Base-by-base conservation (phyloP, 2,888 invertebrate species). In the Lepidochitona cinerea region DNA sequence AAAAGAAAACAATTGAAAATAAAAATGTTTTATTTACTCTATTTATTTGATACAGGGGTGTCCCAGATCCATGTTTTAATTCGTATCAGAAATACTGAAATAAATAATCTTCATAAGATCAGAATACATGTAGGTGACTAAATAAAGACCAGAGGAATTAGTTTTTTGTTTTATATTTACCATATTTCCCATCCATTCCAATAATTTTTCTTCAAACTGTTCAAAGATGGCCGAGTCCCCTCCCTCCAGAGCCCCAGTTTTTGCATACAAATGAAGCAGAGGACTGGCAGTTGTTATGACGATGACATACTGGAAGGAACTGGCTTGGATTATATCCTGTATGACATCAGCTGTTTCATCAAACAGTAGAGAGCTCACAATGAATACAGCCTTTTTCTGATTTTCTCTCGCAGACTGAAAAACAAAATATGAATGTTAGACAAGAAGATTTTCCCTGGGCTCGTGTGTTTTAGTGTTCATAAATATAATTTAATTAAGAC, bases 241-340 rank as follows among this genome's bases (percentile, higher is more conserved):
- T 67, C 86, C 89, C 53, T 88, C 87, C 32, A 81, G 80, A 79
- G 82, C 72, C 84, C 88, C 90, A 87, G 90, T 77, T 79, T 89
- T 75, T 29, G 93, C 84, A 76, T 92, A 90, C 68, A 92, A 92
- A 54, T 94, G 92, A 37, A 93, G 91, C 70, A 92, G 92, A 33
- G 93, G 88, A 81, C 93, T 93, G 1, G 93, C 92, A 33, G 93
- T 91, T 23, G 93, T 93, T 78, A 94, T 91, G 1, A 94, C 89
- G 5, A 93, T 92, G 75, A 94, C 94, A 83, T 93, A 92, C 9
- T 93, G 92, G 75, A 94, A 93, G 52, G 92, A 90, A 89, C 94
- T 94, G 80, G 92, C 92, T 6, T 91, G 89, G 37, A 94, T 92
- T 33, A 94, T 93, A 80, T 94, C 92, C 79, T 92, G 91, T 59